Conservation (phyloP, 2,113 vertebrate species). For the Pollachius pollachius region DNA sequence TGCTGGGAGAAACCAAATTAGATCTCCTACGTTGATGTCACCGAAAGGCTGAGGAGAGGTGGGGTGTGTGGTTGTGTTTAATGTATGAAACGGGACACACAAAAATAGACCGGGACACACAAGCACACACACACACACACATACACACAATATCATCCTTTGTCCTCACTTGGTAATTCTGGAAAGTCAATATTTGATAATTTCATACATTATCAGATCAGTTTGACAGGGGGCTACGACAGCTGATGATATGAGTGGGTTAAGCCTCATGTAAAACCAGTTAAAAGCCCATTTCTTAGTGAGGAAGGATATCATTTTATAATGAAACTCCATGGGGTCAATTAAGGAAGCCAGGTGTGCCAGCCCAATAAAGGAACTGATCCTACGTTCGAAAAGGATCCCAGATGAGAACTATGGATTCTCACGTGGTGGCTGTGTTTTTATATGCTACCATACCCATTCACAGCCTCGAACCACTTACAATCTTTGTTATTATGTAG, state of each 20-base stretch:
- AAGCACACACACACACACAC: neutral
- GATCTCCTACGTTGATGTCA: too few relatives aligned
- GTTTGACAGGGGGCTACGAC: neutral
- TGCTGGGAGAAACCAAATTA: too few relatives aligned
- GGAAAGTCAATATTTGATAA: neutral
- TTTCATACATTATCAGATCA: neutral
- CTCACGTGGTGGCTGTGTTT: neutral
- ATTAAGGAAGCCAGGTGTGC: neutral
- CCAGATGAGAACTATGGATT: neutral
- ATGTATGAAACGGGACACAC: too few relatives aligned
- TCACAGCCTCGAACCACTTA: too few relatives aligned
- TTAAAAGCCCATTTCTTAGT: neutral
- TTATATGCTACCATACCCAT: too few relatives aligned
- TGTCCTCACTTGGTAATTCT: neutral
- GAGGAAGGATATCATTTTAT: neutral
- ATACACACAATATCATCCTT: neutral
- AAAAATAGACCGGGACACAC: too few relatives aligned
- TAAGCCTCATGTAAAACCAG: neutral
- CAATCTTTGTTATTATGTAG: too few relatives aligned
- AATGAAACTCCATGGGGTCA: neutral
- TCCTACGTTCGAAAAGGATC: neutral
- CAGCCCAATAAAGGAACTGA: too few relatives aligned
- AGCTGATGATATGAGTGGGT: neutral
- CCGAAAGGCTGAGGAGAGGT: too few relatives aligned
- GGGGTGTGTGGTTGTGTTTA: too few relatives aligned